Evolutionary conservation across 2,888 invertebrate genomes (phyloP).

Genomic region (Conomelus anceps): DNA sequence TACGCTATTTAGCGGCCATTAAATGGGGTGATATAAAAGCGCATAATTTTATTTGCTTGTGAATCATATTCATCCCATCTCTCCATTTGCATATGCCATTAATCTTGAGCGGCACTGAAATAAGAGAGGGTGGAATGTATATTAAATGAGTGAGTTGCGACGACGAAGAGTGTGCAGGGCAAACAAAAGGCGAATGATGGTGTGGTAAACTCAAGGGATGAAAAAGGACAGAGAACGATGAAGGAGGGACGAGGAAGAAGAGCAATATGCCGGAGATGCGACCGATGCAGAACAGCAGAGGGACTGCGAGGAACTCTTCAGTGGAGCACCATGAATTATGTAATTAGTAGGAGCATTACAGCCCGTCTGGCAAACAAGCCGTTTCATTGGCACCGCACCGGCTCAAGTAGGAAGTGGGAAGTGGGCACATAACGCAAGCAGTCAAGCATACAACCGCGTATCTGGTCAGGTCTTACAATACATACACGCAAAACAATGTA

Average conservation of each 20-base stretch:
- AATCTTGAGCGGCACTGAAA: not conserved
- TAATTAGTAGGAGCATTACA: constrained; percentile 6
- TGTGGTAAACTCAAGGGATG: not conserved
- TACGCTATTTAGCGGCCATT: not conserved
- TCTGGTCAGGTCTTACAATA: not conserved
- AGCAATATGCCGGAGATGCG: not conserved
- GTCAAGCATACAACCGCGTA: not conserved
- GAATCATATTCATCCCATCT: not conserved
- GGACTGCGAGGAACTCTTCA: not conserved
- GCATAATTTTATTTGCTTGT: not conserved
- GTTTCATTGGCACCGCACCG: not conserved
- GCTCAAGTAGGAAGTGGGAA: not conserved
- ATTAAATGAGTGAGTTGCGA: not conserved
- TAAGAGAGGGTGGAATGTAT: not conserved
- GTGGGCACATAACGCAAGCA: not conserved
- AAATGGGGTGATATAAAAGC: not conserved
- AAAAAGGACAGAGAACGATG: not conserved
- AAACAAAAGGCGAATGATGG: not conserved
- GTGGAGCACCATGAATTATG: constrained; percentile 11
- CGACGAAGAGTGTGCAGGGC: too few species aligned
- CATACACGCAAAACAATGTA: not conserved
- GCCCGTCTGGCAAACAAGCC: not conserved
- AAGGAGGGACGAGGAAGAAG: not conserved
- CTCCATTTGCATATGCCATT: not conserved
- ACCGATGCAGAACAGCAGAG: not conserved